Percentiles rank a stretch among this genome's conserved stretches.
Evolutionary conservation across 2,888 invertebrate species (phyloP).

Genomic region (Ormyrus rosae): DNA sequence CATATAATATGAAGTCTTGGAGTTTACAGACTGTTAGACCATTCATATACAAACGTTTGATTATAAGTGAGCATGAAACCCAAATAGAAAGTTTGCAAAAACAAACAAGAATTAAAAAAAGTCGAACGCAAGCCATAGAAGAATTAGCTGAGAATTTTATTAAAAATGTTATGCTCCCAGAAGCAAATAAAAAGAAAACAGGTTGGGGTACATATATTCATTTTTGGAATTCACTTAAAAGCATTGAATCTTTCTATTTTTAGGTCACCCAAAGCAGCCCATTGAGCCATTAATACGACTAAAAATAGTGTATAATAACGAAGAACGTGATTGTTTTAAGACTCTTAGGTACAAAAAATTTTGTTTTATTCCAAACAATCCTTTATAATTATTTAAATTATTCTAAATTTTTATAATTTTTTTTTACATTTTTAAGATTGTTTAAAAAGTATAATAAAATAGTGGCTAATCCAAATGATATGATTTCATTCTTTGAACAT

Average conservation of each 20-base stretch:
- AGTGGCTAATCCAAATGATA: conserved; percentile 90
- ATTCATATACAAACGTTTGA: conserved; percentile 89
- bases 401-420: background rate
- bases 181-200: conserved; percentile 74
- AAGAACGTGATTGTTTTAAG: conserved; percentile 87
- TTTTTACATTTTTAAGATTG: conserved; percentile 77
- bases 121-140: conserved; percentile 70
- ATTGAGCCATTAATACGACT: conserved; percentile 86
- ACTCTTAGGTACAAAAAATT: conserved; percentile 74
- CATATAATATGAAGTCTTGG: conserved; percentile 83
- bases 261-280: conserved; percentile 84
- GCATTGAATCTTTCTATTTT: conserved; percentile 20
- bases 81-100: conserved; percentile 25
- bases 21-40: conserved; percentile 92
- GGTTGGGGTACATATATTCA: conserved; percentile 65
- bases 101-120: conserved; percentile 30
- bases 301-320: conserved; percentile 84
- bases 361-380: background rate
- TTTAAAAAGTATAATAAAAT: conserved; percentile 85
- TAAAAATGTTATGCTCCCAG: conserved; percentile 70
- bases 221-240: background rate
- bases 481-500: conserved; percentile 10
- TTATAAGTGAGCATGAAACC: conserved; percentile 72
- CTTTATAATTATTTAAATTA: background rate
- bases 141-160: conserved; percentile 71